Base-by-base conservation (phyloP, 2,113 vertebrate genomes). In the Agapornis roseicollis region DNA sequence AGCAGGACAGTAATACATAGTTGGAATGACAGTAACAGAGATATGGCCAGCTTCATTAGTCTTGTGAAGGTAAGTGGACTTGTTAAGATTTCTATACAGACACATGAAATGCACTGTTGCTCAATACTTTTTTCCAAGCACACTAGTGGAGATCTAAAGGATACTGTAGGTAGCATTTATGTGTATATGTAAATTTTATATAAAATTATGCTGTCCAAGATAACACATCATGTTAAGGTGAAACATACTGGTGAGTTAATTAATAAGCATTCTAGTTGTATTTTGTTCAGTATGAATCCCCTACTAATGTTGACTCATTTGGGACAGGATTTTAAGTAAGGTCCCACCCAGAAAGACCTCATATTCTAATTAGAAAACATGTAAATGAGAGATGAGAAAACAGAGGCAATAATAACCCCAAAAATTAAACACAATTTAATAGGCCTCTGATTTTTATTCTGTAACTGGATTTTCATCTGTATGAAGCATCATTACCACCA, bases 331-430 rank as follows among this genome's bases (percentile, higher is more conserved):
- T 90, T 86, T 69, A 90, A 80, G 35, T 11, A 47, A 11, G 3
- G 9, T 35, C 7, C 13, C 0, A 0, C 35, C 22, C 70, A 50
- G 16, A 76, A 84, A 53, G n/a, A 55, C 3, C 15, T 80, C 55
- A 15, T 66, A 72, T 80, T 88, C 39, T 92, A 79, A 79, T 81
- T 79, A 82, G 10, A 35, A 9, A 53, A 35, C 17, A 55, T 25
- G 35, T n/a, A 70, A 80, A 83, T 41, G 29, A 69, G 25, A 42
- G 17, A 24, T n/a, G 65, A 85, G 61, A 35, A 87, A 94, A 64
- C 0, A 0, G 35, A 63, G 11, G 10, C 33, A 81, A 66, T n/a
- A 70, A 77, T 11, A 70, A 23, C 20, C 11, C 22, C 4, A 49
- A 66, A 49, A 46, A 61, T 66, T 66, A 80, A 86, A 41, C 28